These are phyloP conservation scores for Synchiropus splendidus DNA, from an alignment of 2,113 vertebrate genomes.

Conservation along the genomic window DNA sequence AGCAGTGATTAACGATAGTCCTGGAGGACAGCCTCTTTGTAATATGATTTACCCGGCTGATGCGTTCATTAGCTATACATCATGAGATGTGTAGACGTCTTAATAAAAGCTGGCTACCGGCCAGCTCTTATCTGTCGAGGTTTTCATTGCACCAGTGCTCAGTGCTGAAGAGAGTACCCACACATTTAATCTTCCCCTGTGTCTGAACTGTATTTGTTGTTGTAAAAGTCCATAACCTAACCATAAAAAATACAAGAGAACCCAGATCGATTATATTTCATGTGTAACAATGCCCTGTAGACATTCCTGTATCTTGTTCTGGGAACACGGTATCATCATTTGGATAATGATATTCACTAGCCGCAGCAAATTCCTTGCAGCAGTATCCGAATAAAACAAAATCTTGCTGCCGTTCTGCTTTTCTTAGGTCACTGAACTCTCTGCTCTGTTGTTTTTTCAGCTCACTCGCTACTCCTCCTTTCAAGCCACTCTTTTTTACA, in stretches of 20 bases:
- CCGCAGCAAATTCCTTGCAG: slow-evolving; percentile 1
- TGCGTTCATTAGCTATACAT: slow-evolving; percentile 16
- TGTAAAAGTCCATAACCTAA: too few species aligned
- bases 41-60: slow-evolving; percentile 38
- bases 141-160: too few species aligned
- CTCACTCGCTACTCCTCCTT: slow-evolving; percentile 34
- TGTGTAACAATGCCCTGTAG: background rate
- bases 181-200: too few species aligned
- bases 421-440: slow-evolving; percentile 19
- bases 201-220: too few species aligned
- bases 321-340: background rate
- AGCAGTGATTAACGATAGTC: slow-evolving; percentile 47
- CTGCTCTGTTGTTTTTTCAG: slow-evolving; percentile 46
- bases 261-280: slow-evolving; percentile 21
- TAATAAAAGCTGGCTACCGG: slow-evolving; percentile 29
- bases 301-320: too few species aligned
- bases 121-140: too few species aligned
- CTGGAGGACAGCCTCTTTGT: slow-evolving; percentile 49
- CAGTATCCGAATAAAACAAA: slow-evolving; percentile 21
- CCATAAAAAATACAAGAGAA: slow-evolving; percentile 6
- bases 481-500: slow-evolving; percentile 36
- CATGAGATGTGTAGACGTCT: slow-evolving; percentile 11
- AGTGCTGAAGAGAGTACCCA: too few species aligned
- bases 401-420: slow-evolving; percentile 7
- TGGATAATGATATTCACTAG: slow-evolving; percentile 6